These are phyloP conservation scores for Siniperca undulata DNA, from an alignment of 2,797 vertebrate genomes.

Conservation along the genomic window DNA sequence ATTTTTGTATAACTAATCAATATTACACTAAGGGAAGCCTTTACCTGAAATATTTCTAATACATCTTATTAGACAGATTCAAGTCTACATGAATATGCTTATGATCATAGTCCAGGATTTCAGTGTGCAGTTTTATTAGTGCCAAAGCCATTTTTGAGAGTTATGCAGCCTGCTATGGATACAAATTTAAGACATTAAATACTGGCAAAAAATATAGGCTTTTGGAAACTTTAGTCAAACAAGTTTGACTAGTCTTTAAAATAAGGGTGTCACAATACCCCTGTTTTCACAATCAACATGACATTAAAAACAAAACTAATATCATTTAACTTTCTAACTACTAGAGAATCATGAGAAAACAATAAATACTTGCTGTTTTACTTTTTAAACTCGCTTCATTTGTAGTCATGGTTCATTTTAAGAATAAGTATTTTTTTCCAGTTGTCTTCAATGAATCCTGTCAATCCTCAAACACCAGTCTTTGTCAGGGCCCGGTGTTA, in stretches of 20 bases:
- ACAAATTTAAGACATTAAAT: neutral
- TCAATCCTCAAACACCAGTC: neutral
- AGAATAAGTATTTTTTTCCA: neutral
- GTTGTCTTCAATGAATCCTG: neutral
- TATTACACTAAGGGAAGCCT: neutral
- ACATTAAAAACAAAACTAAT: neutral
- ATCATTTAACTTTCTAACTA: neutral
- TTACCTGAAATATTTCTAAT: neutral
- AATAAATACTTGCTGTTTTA: conserved; percentile 2
- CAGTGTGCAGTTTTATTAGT: neutral
- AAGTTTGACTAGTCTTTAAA: neutral
- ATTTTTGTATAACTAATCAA: neutral
- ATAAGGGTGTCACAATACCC: neutral
- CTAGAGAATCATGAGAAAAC: neutral
- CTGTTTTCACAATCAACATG: neutral
- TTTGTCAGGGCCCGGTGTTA: neutral
- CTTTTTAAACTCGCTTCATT: neutral
- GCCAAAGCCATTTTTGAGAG: neutral
- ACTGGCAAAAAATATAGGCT: neutral
- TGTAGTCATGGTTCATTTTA: neutral
- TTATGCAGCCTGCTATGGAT: neutral
- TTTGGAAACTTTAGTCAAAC: neutral
- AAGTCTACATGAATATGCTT: neutral
- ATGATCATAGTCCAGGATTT: neutral
- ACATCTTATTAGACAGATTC: neutral